These are phyloP conservation scores for Antheraea mylitta DNA, from an alignment of 1,140 invertebrate genomes.

Conservation along the genomic window DNA sequence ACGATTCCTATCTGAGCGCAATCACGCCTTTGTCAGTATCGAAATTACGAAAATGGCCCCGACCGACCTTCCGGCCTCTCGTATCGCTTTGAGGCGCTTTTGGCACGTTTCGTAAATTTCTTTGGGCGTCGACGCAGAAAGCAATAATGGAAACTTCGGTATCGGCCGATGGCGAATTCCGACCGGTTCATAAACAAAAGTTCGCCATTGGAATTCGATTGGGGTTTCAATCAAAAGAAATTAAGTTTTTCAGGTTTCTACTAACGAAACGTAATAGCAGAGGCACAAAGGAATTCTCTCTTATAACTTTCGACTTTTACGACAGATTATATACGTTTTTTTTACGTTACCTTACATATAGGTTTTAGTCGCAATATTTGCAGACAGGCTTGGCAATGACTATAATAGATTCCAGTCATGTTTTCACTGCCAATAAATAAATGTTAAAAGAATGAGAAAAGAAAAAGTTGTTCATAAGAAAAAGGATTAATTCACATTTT, in stretches of 20 bases:
- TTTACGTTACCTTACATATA: too few relatives aligned
- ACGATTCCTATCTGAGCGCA: constrained; percentile 47
- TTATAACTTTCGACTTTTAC: not conserved
- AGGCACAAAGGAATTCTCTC: not conserved
- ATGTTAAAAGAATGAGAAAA: too few relatives aligned
- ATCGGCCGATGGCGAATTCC: not conserved
- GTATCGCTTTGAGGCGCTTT: constrained; percentile 19
- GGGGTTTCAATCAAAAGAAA: constrained; percentile 10
- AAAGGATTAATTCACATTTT: too few relatives aligned
- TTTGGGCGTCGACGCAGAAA: constrained; percentile 53
- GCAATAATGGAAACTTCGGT: constrained; percentile 45
- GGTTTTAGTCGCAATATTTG: too few relatives aligned
- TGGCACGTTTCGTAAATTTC: constrained; percentile 52
- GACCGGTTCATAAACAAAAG: not conserved
- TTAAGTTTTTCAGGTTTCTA: not conserved
- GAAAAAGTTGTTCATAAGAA: too few relatives aligned
- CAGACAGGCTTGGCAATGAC: too few relatives aligned
- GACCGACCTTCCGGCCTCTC: constrained; percentile 51
- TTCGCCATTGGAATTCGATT: constrained; percentile 14
- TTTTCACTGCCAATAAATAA: too few relatives aligned
- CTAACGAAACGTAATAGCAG: not conserved
- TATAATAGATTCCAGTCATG: too few relatives aligned
- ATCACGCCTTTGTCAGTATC: constrained; percentile 54
- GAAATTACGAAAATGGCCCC: constrained; percentile 32
- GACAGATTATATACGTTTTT: too few relatives aligned